phyloP scores from a whole-genome alignment of 1,140 invertebrate species.

The Hetaerina americana region DNA sequence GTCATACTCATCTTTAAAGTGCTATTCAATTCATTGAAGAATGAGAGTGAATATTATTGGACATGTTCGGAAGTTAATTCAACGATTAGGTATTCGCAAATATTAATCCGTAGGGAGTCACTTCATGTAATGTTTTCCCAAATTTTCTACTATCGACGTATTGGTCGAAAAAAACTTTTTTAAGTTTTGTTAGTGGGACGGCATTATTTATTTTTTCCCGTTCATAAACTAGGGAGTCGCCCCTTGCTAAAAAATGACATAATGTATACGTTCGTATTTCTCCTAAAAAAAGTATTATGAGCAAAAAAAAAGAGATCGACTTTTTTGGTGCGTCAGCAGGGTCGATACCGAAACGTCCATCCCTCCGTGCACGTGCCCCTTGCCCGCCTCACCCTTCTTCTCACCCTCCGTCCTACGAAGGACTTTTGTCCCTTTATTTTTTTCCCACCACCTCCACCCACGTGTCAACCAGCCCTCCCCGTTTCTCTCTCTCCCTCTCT shows the following conservation, averaged over 20 bases:
- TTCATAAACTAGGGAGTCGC: no score
- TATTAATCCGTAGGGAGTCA: no score
- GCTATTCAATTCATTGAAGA: no score
- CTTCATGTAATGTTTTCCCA: no score
- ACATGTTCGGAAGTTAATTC: no score
- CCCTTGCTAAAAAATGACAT: not conserved
- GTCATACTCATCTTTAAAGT: no score
- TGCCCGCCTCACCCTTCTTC: not conserved
- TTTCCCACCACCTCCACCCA: slow-evolving; percentile 4
- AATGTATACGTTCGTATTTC: not conserved
- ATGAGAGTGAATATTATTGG: no score
- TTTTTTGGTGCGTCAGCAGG: not conserved
- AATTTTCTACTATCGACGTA: no score
- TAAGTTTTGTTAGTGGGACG: no score
- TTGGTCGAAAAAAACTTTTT: no score
- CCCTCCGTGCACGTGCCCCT: not conserved
- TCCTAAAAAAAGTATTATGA: not conserved
- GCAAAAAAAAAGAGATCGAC: not conserved
- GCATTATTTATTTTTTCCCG: no score
- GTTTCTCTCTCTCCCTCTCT: slow-evolving; percentile 1
- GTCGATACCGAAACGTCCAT: not conserved
- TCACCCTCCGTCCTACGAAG: slow-evolving; percentile 16
- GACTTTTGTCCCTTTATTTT: slow-evolving; percentile 23
- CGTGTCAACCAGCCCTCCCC: slow-evolving; percentile 13
- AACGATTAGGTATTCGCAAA: no score